Conservation (phyloP, 2,888 invertebrate species). For the Lasioglossum oenotherae region DNA sequence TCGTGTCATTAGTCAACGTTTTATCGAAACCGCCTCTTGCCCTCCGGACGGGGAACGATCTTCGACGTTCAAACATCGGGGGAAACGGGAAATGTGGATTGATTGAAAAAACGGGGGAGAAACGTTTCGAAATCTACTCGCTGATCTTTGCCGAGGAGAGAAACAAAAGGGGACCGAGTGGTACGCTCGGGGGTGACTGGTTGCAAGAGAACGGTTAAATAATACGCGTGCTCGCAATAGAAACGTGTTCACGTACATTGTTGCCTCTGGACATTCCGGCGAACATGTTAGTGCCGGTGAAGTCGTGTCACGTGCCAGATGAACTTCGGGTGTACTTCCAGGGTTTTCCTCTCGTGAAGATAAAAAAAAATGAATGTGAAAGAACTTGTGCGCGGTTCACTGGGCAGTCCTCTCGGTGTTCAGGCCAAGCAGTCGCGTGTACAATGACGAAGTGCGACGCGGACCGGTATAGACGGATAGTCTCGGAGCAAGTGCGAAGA, state of each 20-base stretch:
- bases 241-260: slow-evolving; percentile 78
- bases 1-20: slow-evolving; percentile 50
- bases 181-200: not conserved
- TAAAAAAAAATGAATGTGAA: not conserved
- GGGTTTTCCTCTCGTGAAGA: slow-evolving; percentile 32
- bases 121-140: not conserved
- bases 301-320: slow-evolving; percentile 71
- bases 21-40: slow-evolving; percentile 20
- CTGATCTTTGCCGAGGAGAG: not conserved
- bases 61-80: not conserved
- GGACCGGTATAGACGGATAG: not conserved
- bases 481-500: not conserved
- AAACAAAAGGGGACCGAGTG: not conserved
- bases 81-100: not conserved
- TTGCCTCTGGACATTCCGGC: slow-evolving; percentile 78
- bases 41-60: slow-evolving; percentile 1
- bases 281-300: slow-evolving; percentile 74
- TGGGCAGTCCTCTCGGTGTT: slow-evolving; percentile 26
- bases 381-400: slow-evolving; percentile 48
- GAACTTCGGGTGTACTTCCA: slow-evolving; percentile 45
- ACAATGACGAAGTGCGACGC: not conserved
- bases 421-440: not conserved
- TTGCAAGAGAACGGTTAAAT: not conserved
- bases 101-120: not conserved
- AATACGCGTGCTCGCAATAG: slow-evolving; percentile 40